Evolutionary conservation across 2,113 vertebrate species (phyloP).

Genomic region (Scophthalmus maximus): DNA sequence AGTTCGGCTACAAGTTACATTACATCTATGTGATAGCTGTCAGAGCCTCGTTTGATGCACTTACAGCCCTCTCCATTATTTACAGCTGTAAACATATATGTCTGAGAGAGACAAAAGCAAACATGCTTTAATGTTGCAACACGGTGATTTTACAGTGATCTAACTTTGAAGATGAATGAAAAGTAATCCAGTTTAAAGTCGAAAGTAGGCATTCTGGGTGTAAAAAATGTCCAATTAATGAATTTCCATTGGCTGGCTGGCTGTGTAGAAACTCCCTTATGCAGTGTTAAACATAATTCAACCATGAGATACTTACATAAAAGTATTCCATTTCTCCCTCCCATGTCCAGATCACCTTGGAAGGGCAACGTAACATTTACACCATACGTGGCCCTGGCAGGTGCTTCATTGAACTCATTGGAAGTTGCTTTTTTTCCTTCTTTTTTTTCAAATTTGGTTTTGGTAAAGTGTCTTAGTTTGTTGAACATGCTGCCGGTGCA

Average conservation of each 20-base stretch:
- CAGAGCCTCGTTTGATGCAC: slow-evolving; percentile 32
- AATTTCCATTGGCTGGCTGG: not conserved
- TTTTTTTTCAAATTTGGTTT: slow-evolving; percentile 20
- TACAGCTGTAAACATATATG: slow-evolving; percentile 64
- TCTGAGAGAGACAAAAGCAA: too few species aligned
- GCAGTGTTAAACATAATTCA: not conserved
- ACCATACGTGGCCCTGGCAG: slow-evolving; percentile 43
- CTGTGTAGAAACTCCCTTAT: slow-evolving; percentile 4
- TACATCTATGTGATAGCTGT: too few species aligned
- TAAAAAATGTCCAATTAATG: too few species aligned
- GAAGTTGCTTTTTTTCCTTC: not conserved
- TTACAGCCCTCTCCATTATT: slow-evolving; percentile 53
- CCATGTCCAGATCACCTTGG: slow-evolving; percentile 53
- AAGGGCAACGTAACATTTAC: slow-evolving; percentile 46
- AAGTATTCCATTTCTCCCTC: not conserved
- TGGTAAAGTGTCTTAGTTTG: slow-evolving; percentile 69
- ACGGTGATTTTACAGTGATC: too few species aligned
- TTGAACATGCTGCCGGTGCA: slow-evolving; percentile 71
- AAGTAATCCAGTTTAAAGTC: too few species aligned
- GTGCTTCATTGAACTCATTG: slow-evolving; percentile 53
- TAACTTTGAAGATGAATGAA: too few species aligned
- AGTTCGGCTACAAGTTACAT: slow-evolving; percentile 53
- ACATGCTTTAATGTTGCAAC: too few species aligned
- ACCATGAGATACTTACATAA: not conserved
- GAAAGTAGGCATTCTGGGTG: too few species aligned